Base-by-base conservation (phyloP, 2,888 invertebrate genomes). In the Spodoptera picta region DNA sequence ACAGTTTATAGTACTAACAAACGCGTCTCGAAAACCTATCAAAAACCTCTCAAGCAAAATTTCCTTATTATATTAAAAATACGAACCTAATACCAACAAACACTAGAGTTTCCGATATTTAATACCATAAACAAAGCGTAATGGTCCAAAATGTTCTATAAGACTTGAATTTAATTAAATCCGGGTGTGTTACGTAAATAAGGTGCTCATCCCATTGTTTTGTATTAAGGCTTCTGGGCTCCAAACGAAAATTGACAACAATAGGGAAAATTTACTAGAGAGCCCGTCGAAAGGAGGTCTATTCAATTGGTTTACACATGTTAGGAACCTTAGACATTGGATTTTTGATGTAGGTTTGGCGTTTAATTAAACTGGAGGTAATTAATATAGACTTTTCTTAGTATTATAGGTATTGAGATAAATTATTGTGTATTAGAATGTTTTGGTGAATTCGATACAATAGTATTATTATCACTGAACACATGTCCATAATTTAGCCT, bases 151-250 rank as follows among this genome's bases (percentile, higher is more conserved):
- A 58, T n/a, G 51, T 57, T 49, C 62, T 65, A 62, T 60, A 49
- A 61, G 48, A 53, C 65, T 59, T 55, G 61, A 56, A 50, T 79
- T 73, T 76, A 79, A 77, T 77, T 77, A 76, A 76, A 77, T 63
- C 65, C 36, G 62, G 58, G 69, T 73, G 69, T 77, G 62, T 73
- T 69, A 73, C 66, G 66, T 69, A 76, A 79, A 76, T 76, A 73
- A 69, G 52, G 60, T 55, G 48, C 59, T 60, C 27, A 46, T 36
- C 53, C 64, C 62, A 65, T 76, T 79, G 77, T 76, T 60, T 65
- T 48, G 48, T 65, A 62, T 65, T 73, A 79, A 63, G 53, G 66
- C 54, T 64, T 42, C 49, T 41, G 57, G 58, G 58, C 62, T 69
- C 49, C 36, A 65, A 64, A 69, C 54, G 43, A 73, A 77, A 73